Conservation (phyloP, 2,113 vertebrate genomes). For the Peromyscus maniculatus region DNA sequence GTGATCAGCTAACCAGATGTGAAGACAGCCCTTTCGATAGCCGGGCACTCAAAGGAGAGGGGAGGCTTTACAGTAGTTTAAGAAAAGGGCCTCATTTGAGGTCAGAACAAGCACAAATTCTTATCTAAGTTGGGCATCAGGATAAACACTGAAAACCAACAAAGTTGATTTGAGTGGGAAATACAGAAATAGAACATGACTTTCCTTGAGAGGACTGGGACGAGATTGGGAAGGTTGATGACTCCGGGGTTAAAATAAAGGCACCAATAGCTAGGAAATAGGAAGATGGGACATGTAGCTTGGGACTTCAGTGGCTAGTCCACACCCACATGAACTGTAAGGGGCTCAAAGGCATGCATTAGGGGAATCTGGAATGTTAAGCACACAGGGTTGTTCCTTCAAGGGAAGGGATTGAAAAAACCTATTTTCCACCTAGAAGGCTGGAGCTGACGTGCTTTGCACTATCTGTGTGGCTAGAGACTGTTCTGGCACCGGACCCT, state of each 20-base stretch:
- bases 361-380: not conserved
- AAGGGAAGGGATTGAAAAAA: not conserved
- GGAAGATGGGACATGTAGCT: too few relatives aligned
- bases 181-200: not conserved
- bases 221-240: not conserved
- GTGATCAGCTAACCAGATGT: not conserved
- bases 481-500: accelerated
- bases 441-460: not conserved
- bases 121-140: not conserved
- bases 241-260: not conserved
- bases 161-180: not conserved
- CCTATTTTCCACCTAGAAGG: not conserved
- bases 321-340: not conserved
- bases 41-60: not conserved
- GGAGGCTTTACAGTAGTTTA: not conserved
- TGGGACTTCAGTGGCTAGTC: not conserved
- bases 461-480: not conserved
- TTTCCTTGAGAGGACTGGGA: not conserved
- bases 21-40: not conserved
- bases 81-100: not conserved
- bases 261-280: not conserved
- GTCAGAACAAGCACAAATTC: not conserved
- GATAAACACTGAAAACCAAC: not conserved
- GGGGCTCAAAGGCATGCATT: not conserved
- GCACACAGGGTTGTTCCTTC: not conserved